Percentiles rank a stretch among this genome's conserved stretches.
Evolutionary conservation across 2,113 vertebrate species (phyloP).

Genomic region (Megaleporinus macrocephalus): DNA sequence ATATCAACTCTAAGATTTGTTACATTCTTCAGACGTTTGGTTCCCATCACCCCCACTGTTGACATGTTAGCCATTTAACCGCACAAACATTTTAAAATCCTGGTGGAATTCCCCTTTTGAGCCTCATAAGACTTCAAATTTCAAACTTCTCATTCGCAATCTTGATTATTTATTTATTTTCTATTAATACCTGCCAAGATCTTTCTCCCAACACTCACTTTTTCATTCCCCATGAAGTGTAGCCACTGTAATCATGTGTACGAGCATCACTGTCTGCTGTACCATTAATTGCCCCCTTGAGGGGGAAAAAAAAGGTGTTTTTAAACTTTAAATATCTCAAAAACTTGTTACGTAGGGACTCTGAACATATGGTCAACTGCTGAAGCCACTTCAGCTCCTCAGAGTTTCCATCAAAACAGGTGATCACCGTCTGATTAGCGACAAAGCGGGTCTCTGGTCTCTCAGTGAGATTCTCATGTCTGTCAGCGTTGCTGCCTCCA

Average conservation of each 20-base stretch:
- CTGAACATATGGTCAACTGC: background rate
- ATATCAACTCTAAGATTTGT: too few relatives aligned
- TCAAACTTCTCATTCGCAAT: too few relatives aligned
- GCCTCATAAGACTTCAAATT: too few relatives aligned
- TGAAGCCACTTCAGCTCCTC: background rate
- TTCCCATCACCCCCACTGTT: too few relatives aligned
- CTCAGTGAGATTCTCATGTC: too few relatives aligned
- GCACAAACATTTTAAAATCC: too few relatives aligned
- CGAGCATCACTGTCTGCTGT: background rate
- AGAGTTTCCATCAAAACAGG: background rate
- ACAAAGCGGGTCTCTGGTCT: background rate
- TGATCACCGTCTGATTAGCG: background rate
- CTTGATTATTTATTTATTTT: too few relatives aligned
- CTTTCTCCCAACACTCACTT: background rate
- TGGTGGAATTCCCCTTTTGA: too few relatives aligned
- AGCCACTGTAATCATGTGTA: background rate
- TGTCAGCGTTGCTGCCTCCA: too few relatives aligned
- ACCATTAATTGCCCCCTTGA: background rate
- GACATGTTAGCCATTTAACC: too few relatives aligned
- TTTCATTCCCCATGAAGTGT: background rate
- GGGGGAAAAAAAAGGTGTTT: background rate
- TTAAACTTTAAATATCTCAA: background rate
- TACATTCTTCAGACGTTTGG: too few relatives aligned
- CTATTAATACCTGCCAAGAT: too few relatives aligned
- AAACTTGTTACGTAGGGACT: background rate